Base-by-base conservation (phyloP, 2,888 invertebrate genomes). In the Clepsis dumicolana region DNA sequence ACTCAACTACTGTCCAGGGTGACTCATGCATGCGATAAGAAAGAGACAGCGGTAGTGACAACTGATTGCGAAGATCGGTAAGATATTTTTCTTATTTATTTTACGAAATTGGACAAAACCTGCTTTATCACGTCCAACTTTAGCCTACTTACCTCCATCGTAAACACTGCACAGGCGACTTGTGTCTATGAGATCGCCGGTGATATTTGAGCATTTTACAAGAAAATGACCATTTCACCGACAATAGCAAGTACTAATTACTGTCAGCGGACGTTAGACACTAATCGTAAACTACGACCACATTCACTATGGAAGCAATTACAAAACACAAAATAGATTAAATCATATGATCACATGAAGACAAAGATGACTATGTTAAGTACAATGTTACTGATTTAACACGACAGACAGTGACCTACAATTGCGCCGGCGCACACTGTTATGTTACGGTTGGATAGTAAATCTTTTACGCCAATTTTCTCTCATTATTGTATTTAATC, bases 171-270 rank as follows among this genome's bases (percentile, higher is more conserved):
- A 94, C 94, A 16, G 93, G 93, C 52, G 93, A 92, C 76, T 94
- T 94, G 82, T 94, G 90, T 75, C 92, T 91, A 81, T 93, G 93
- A 61, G 92, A 92, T 72, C 94, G 91, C 75, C 93, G 92, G 86
- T 94, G 93, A 92, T 92, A 93, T 85, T 91, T 94, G 88, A 94
- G 93, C 94, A 94, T 94, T 92, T 93, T 92, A 86, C 78, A 81
- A 74, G 80, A 93, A 93, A 93, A 92, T 90, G 91, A 82, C 87
- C 92, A 93, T 92, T 91, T 92, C 93, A 90, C 84, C 90, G 82
- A 75, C 75, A 70, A 74, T 72, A 71, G 74, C 74, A 75, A 73
- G 70, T 74, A 74, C 72, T 72, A 72, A 80, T 79, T 75, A 77
- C 77, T 76, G 76, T 79, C 77, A 76, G 77, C 75, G 76, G 65